These are phyloP conservation scores for Aselliscus stoliczkanus DNA, from an alignment of 2,797 vertebrate genomes.

Conservation along the genomic window DNA sequence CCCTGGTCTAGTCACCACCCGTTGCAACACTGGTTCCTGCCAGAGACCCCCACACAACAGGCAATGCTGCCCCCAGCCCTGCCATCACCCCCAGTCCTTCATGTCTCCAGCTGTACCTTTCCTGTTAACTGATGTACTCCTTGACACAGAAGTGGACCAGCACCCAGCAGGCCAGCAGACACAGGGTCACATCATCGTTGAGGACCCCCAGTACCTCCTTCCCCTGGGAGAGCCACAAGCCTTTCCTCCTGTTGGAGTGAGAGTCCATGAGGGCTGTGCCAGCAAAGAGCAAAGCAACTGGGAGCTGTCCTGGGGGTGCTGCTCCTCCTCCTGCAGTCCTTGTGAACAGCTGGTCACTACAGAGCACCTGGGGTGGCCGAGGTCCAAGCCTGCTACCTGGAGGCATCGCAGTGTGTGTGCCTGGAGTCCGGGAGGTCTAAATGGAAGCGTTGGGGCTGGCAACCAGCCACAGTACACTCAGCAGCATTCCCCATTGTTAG, in stretches of 20 bases:
- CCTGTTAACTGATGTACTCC: slow-evolving; percentile 96
- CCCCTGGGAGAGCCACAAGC: slow-evolving; percentile 91
- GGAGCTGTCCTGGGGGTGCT: not conserved
- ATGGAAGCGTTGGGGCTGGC: too few relatives aligned
- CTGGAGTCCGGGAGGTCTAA: too few relatives aligned
- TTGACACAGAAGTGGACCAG: slow-evolving; percentile 97
- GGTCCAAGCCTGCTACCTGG: not conserved
- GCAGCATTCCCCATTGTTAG: too few relatives aligned
- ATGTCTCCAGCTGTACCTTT: slow-evolving; percentile 86
- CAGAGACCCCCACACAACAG: not conserved
- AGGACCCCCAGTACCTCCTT: slow-evolving; percentile 86
- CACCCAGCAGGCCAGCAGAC: slow-evolving; percentile 92
- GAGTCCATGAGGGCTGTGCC: not conserved
- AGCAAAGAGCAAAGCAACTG: not conserved
- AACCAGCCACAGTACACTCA: too few relatives aligned
- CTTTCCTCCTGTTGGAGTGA: slow-evolving; percentile 88
- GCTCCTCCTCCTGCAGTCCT: not conserved
- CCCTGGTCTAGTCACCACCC: not conserved
- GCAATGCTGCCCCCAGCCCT: not conserved
- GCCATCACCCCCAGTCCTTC: not conserved
- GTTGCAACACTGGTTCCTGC: not conserved
- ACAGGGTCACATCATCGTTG: slow-evolving; percentile 93
- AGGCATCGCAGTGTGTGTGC: too few relatives aligned
- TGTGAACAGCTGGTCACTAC: not conserved
- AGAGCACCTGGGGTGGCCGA: not conserved